Evolutionary conservation across 2,113 vertebrate species (phyloP).

Genomic region (Panthera uncia): DNA sequence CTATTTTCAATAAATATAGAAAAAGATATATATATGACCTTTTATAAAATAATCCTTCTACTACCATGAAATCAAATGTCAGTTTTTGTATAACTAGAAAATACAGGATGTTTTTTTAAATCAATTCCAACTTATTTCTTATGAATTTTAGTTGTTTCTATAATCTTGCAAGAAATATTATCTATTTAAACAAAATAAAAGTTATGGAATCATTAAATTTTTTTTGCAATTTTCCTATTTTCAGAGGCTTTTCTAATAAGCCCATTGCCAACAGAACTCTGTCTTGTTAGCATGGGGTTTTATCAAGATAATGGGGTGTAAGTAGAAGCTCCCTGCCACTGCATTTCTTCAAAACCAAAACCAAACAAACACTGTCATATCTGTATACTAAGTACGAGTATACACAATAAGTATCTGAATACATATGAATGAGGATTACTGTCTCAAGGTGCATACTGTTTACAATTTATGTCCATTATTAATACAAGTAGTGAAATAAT

Average conservation of each 20-base stretch:
- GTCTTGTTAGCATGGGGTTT: neutral
- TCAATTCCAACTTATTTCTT: constrained; percentile 30
- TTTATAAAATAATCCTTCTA: constrained; percentile 35
- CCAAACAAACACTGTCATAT: neutral
- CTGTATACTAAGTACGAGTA: neutral
- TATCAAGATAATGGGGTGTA: neutral
- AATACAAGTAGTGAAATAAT: neutral
- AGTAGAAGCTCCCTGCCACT: neutral
- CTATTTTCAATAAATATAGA: constrained; percentile 45
- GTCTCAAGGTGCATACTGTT: constrained; percentile 12
- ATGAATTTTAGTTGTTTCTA: constrained; percentile 26
- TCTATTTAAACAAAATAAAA: constrained; percentile 36
- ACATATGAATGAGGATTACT: neutral
- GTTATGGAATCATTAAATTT: constrained; percentile 16
- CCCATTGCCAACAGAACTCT: constrained; percentile 35
- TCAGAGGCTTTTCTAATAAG: constrained; percentile 43
- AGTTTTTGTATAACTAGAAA: constrained; percentile 43
- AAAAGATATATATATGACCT: neutral
- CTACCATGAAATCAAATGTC: constrained; percentile 30
- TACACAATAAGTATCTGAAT: neutral
- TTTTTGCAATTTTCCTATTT: constrained; percentile 42
- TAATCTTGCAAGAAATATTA: neutral
- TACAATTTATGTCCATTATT: neutral
- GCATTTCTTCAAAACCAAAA: constrained; percentile 3
- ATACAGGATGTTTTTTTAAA: neutral